These are phyloP conservation scores for Candoia aspera DNA, from an alignment of 2,113 vertebrate species.

Conservation along the genomic window DNA sequence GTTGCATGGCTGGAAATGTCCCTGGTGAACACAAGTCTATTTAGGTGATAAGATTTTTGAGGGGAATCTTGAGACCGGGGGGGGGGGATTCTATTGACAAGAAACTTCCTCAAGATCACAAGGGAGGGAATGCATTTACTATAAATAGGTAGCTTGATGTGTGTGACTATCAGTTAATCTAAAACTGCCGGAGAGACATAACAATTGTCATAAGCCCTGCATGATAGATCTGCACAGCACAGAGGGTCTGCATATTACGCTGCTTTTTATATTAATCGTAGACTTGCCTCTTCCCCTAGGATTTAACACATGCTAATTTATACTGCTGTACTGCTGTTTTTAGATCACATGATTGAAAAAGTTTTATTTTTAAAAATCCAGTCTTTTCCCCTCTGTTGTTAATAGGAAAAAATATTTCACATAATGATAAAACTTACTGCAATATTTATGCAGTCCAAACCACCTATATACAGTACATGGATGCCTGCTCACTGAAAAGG, in stretches of 20 bases:
- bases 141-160: constrained; percentile 36
- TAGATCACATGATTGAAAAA: neutral
- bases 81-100: constrained; percentile 35
- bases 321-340: constrained; percentile 2
- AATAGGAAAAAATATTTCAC: neutral
- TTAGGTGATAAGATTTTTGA: constrained; percentile 1
- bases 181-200: constrained; percentile 39
- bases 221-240: constrained; percentile 19
- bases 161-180: constrained; percentile 54
- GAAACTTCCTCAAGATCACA: constrained; percentile 28
- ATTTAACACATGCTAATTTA: constrained; percentile 6
- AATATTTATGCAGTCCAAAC: neutral
- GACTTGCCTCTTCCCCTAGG: constrained; percentile 40
- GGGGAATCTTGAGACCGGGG: constrained; percentile 23
- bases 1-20: constrained; percentile 1
- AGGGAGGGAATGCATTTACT: constrained; percentile 57
- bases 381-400: neutral
- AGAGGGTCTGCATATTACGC: constrained; percentile 8
- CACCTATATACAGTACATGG: neutral
- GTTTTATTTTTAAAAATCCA: constrained; percentile 18
- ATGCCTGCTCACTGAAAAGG: neutral
- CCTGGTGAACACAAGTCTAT: neutral
- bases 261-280: constrained; percentile 50
- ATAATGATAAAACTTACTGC: neutral
- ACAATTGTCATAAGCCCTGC: constrained; percentile 7